A percentile compares a stretch with the other conserved stretches of the same genome.
phyloP scores from a whole-genome alignment of 2,113 vertebrate species.

The Symphodus melops region DNA sequence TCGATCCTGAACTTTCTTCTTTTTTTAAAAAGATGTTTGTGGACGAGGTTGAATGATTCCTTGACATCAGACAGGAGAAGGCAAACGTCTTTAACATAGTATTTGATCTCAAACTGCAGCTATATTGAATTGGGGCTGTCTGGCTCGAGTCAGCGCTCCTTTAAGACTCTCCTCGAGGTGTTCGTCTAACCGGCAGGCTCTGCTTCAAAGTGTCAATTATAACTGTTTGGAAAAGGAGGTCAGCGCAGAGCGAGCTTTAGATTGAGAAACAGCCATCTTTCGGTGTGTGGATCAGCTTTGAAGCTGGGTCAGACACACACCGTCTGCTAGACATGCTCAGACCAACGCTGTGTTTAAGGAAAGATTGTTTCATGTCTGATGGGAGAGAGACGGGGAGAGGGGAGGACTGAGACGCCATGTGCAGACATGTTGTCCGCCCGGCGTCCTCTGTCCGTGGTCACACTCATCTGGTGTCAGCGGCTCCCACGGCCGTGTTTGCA shows the following conservation, averaged over 20 bases:
- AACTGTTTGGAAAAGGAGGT: conserved; percentile 21
- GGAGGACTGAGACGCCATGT: not conserved
- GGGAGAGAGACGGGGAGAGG: not conserved
- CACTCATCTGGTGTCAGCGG: not conserved
- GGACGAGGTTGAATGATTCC: not conserved
- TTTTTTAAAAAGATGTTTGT: no score
- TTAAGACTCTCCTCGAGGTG: conserved; percentile 9
- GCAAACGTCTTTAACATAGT: not conserved
- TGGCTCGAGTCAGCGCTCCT: not conserved
- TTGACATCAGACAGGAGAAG: no score
- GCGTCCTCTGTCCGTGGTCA: not conserved
- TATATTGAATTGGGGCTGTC: not conserved
- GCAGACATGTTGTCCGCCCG: not conserved
- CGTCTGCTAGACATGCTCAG: no score
- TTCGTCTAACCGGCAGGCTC: not conserved
- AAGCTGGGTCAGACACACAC: not conserved
- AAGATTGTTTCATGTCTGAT: not conserved
- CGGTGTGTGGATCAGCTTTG: conserved; percentile 11
- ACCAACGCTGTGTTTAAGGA: not conserved
- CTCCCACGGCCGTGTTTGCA: conserved; percentile 7
- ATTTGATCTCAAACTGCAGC: not conserved
- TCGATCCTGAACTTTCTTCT: no score
- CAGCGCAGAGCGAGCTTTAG: not conserved
- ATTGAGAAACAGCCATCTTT: conserved; percentile 5
- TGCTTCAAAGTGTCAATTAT: conserved; percentile 10